Base-by-base conservation (phyloP, 2,888 invertebrate species). In the Pseudeuparius sepicola region DNA sequence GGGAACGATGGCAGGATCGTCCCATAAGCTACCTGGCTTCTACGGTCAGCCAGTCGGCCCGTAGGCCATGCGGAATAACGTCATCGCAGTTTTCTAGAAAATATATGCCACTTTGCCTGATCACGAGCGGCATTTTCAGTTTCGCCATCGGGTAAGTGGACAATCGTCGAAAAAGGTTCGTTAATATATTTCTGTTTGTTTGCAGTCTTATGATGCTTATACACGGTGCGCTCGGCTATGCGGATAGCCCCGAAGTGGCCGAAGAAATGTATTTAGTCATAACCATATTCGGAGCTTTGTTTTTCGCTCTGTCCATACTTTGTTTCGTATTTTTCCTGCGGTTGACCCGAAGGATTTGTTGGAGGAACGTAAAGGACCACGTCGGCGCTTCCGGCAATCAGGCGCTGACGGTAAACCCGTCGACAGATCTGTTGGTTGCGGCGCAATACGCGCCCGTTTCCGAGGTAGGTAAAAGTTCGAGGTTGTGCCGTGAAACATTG, bases 371-470 rank as follows among this genome's bases (percentile, higher is more conserved):
- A 2, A 61, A 61, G 50, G 59, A 67, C 41, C 57, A 59, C 27
- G 61, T 70, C 41, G 70, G 70, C 39, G 67, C 69, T 48, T 68
- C 70, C 42, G 66, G 68, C 13, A 64, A 63, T 6, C 60, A 68
- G 24, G 65, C 75, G 17, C 67, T 76, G 25, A 77, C 77, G 1
- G 68, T 79, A 34, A 80, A 80, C 63, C 82, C 82, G 31, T 80
- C 80, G 28, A 82, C 80, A 18, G 82, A 82, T 65, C 72, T 80
- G 17, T 64, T 82, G 46, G 80, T 82, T 31, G 73, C 77, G 1
- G 79, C 79, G 17, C 81, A 81, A 61, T 81, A 82, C 63, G 80
- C 77, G 28, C 79, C 80, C 1, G 78, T 81, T 11, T 71, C 79
- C 20, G 82, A 82, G 60, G 73, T n/a, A n/a, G n/a, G n/a, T n/a